A percentile compares a stretch with the other conserved stretches of the same genome.
Evolutionary conservation across 2,888 invertebrate species (phyloP).

Genomic region (Rhogogaster chlorosoma): DNA sequence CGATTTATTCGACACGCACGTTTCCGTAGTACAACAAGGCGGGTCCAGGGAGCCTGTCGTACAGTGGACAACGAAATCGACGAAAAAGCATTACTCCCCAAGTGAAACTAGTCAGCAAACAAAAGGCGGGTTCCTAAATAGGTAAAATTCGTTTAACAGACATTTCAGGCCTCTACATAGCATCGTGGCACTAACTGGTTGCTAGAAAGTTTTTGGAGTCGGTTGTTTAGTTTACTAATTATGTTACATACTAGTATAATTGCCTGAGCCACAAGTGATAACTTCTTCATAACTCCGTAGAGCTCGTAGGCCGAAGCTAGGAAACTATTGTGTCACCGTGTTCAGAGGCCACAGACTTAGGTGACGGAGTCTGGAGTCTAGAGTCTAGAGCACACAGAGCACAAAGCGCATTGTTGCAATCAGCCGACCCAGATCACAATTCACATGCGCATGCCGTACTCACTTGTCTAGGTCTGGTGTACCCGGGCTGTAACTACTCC

Average conservation of each 20-base stretch:
- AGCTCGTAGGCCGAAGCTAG: conserved; percentile 1
- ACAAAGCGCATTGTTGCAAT: conserved; percentile 72
- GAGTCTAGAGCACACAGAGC: conserved; percentile 55
- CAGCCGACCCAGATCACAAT: conserved; percentile 69
- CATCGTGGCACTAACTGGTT: background rate
- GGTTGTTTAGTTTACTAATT: conserved; percentile 27
- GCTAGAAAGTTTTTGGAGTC: conserved; percentile 1
- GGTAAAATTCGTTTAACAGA: background rate
- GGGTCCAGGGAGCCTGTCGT: background rate
- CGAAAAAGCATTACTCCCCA: background rate
- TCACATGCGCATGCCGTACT: conserved; percentile 52
- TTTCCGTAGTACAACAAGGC: background rate
- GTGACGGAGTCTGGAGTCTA: conserved; percentile 26
- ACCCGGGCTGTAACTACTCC: background rate
- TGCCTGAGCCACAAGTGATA: conserved; percentile 6
- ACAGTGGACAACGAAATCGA: background rate
- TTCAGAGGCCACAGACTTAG: conserved; percentile 27
- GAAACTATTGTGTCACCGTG: conserved; percentile 54
- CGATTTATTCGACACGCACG: conserved; percentile 35
- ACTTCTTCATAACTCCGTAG: conserved; percentile 20
- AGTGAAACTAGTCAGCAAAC: conserved; percentile 34
- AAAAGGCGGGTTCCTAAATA: background rate
- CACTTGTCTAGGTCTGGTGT: conserved; percentile 1
- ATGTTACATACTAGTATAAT: conserved; percentile 16
- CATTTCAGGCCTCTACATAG: background rate